Conservation (phyloP, 2,113 vertebrate species). For the Labeo catla region DNA sequence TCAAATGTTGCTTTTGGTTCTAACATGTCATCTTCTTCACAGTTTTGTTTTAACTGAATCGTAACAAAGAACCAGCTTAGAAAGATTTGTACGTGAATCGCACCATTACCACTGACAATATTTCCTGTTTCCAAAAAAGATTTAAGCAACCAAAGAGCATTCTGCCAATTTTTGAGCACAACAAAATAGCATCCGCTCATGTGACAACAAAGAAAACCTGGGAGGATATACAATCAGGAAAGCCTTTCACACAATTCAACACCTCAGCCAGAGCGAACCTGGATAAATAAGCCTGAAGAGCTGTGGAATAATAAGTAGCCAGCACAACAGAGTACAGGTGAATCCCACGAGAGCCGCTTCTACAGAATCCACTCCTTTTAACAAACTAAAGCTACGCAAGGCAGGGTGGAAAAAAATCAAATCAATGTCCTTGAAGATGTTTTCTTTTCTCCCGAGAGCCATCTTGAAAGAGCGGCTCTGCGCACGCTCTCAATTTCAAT, state of each 20-base stretch:
- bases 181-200: constrained; percentile 32
- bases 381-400: constrained; percentile 54
- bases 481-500: constrained; percentile 25
- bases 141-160: constrained; percentile 23
- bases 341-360: constrained; percentile 45
- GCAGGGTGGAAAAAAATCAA: constrained; percentile 45
- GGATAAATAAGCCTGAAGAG: constrained; percentile 48
- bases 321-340: constrained; percentile 33
- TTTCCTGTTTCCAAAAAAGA: background rate
- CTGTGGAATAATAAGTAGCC: constrained; percentile 54
- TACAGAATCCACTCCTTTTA: constrained; percentile 50
- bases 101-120: background rate
- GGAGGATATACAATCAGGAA: constrained; percentile 31
- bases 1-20: background rate
- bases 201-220: constrained; percentile 38
- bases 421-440: constrained; percentile 60
- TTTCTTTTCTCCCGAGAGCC: constrained; percentile 50
- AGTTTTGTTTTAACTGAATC: background rate
- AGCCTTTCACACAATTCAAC: constrained; percentile 31
- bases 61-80: background rate
- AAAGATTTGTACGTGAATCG: background rate
- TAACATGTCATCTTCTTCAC: background rate
- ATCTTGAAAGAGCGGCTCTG: constrained; percentile 34
- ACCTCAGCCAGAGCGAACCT: constrained; percentile 40
- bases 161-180: constrained; percentile 31